Evolutionary conservation across 2,113 vertebrate species (phyloP).

Genomic region (Ammodytes marinus): DNA sequence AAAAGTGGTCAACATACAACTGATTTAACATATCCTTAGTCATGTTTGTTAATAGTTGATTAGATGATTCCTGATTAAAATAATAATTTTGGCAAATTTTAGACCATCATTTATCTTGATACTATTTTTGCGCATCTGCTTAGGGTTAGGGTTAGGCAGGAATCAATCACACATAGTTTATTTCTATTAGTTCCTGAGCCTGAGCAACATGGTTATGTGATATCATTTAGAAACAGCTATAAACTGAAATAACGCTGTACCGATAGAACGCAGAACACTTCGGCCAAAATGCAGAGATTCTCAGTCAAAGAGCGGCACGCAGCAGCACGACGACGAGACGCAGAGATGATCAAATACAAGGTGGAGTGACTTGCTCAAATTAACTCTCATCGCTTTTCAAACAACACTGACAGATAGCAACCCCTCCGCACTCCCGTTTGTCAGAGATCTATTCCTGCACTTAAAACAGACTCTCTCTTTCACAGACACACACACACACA

Average conservation of each 20-base stretch:
- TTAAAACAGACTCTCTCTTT: slow-evolving; percentile 67
- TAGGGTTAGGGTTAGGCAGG: not conserved
- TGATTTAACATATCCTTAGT: not conserved
- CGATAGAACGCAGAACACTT: slow-evolving; percentile 8
- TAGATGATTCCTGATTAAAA: not conserved
- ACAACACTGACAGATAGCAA: slow-evolving; percentile 74
- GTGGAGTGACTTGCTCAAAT: slow-evolving; percentile 76
- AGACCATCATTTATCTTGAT: not conserved
- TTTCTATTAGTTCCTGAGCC: not conserved
- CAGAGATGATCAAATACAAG: slow-evolving; percentile 63
- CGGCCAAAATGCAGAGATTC: slow-evolving; percentile 7
- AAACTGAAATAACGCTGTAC: not conserved
- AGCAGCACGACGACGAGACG: slow-evolving; percentile 23
- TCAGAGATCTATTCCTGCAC: slow-evolving; percentile 82
- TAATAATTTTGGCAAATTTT: not conserved
- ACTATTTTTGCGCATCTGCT: not conserved
- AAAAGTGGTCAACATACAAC: not conserved
- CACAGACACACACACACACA: slow-evolving; percentile 25
- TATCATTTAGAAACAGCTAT: not conserved
- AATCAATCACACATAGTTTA: not conserved
- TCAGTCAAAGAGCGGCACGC: slow-evolving; percentile 16
- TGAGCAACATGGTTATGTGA: not conserved
- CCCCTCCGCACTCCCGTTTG: slow-evolving; percentile 77
- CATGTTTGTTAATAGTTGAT: not conserved
- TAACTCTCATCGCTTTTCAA: slow-evolving; percentile 77